Evolutionary conservation across 2,888 invertebrate genomes (phyloP).

Genomic region (Muscina levida): DNA sequence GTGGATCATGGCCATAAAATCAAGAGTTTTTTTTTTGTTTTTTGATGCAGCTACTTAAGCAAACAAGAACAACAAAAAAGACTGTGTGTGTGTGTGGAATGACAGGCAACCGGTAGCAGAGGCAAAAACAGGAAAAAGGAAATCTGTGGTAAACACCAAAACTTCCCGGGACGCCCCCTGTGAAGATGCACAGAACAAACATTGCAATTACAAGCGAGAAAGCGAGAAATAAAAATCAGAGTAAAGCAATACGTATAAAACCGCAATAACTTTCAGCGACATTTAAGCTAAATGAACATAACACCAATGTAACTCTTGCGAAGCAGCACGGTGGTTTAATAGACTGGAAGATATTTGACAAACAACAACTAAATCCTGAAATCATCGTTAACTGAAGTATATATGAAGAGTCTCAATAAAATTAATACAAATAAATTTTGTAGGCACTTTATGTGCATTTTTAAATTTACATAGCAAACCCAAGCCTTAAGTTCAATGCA

Average conservation of each 20-base stretch:
- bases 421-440: no score
- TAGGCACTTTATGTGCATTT: no score
- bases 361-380: no score
- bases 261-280: slow-evolving; percentile 28
- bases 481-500: no score
- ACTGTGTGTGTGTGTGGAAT: slow-evolving; percentile 10
- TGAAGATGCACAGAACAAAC: slow-evolving; percentile 10
- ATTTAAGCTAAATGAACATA: slow-evolving; percentile 20
- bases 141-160: slow-evolving; percentile 65
- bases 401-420: no score
- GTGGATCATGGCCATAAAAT: slow-evolving; percentile 23
- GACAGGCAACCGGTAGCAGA: slow-evolving; percentile 5
- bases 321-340: neutral
- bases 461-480: no score
- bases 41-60: no score
- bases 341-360: no score
- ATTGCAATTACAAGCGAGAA: slow-evolving; percentile 45
- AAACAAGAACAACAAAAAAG: slow-evolving; percentile 14
- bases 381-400: no score
- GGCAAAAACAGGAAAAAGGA: slow-evolving; percentile 62
- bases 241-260: slow-evolving; percentile 17
- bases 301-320: neutral
- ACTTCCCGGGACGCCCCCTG: slow-evolving; percentile 58
- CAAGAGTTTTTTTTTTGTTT: neutral
- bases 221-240: slow-evolving; percentile 30